Evolutionary conservation across 2,888 invertebrate genomes (phyloP).

Genomic region (Melanostoma scalare): DNA sequence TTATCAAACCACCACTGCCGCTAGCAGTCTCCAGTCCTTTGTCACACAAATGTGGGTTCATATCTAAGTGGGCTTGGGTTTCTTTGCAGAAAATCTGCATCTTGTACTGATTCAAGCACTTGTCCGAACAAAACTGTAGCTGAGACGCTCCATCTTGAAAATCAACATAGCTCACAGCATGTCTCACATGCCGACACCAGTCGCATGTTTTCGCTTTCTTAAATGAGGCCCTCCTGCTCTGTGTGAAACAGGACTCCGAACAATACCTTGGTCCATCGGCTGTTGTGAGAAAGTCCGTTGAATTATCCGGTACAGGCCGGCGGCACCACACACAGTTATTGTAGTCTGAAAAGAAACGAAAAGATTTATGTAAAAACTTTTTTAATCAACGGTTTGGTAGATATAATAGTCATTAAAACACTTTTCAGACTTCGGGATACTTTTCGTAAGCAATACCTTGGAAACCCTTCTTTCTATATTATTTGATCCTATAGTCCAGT

Average conservation of each 20-base stretch:
- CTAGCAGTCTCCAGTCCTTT: constrained; percentile 79
- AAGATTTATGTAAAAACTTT: constrained; percentile 33
- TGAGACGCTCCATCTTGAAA: constrained; percentile 95
- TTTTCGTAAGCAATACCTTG: neutral
- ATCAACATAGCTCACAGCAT: constrained; percentile 95
- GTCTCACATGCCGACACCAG: constrained; percentile 95
- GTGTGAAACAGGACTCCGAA: constrained; percentile 95
- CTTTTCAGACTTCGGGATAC: constrained; percentile 16
- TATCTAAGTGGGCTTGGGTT: constrained; percentile 94
- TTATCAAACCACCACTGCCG: constrained; percentile 85
- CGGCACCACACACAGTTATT: constrained; percentile 90
- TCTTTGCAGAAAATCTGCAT: constrained; percentile 98
- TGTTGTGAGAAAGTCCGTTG: constrained; percentile 82
- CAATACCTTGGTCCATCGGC: constrained; percentile 85
- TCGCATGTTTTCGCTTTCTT: constrained; percentile 96
- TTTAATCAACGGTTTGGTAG: constrained; percentile 5
- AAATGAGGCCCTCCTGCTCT: constrained; percentile 93
- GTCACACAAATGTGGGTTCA: constrained; percentile 88
- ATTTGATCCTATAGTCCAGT: constrained; percentile 1
- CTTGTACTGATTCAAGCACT: constrained; percentile 97
- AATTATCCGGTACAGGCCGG: constrained; percentile 85
- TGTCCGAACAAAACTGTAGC: constrained; percentile 95
- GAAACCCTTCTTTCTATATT: constrained; percentile 20
- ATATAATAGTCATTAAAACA: constrained; percentile 10
- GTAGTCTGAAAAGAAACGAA: constrained; percentile 82